Base-by-base conservation (phyloP, 2,113 vertebrate genomes). In the Oxygymnocypris stewartii region DNA sequence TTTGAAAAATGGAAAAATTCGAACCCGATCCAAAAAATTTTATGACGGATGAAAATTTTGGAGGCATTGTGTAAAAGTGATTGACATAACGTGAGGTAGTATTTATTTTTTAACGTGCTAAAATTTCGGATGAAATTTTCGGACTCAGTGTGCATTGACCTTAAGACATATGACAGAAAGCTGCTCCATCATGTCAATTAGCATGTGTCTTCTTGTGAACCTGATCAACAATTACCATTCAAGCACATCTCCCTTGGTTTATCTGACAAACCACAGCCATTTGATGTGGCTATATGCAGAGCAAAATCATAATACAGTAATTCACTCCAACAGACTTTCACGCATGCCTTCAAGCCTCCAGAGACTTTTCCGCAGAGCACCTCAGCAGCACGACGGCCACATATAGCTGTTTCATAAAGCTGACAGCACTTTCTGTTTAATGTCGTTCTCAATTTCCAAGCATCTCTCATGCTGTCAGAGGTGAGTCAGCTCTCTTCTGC, bases 401-500 rank as follows among this genome's bases (percentile, higher is more conserved):
- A 4, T 49, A 18, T 28, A 16, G 44, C 2, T 61, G 78, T 40
- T 79, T 79, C 18, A 59, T 79, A 23, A 77, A 77, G 25, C 44
- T 77, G 74, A 51, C 74, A 51, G 23, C 25, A 14, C 57, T 63
- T 63, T 80, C 79, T 80, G 54, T 80, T 80, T 44, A 80, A 13
- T n/a, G 31, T 61, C 40, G 2, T 65, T 7, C 79, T 82, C 8
- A 44, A 82, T 82, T 67, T 82, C 40, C 59, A 65, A 47, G 23
- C 61, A 49, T 82, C 40, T 67, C n/a, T 67, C 59, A 47, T 18
- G 79, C 42, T 82, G 79, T 82, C 42, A 67, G 40, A 81, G 40
- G 13, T 80, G 57, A 80, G 78, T 80, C 78, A 80, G 78, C 49
- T 79, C 49, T 79, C 51, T 79, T 57, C 16, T 57, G 49, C 49